These are phyloP conservation scores for Fregata magnificens DNA, from an alignment of 2,113 vertebrate genomes.

Conservation along the genomic window DNA sequence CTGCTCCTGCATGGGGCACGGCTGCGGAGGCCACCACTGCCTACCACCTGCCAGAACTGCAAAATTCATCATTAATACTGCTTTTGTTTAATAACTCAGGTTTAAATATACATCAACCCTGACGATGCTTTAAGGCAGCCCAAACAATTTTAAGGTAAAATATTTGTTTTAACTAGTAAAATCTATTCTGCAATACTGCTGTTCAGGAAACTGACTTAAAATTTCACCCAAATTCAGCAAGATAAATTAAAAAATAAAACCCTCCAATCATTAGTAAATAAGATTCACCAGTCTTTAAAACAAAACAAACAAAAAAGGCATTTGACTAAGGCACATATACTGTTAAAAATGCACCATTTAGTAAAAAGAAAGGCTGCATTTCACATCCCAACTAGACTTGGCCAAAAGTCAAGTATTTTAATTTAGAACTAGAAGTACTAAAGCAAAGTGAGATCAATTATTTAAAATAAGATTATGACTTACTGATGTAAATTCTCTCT, in stretches of 20 bases:
- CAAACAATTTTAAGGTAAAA: not conserved
- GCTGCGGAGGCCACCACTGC: not conserved
- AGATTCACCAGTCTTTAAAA: not conserved
- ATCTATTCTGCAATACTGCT: not conserved
- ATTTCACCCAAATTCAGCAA: not conserved
- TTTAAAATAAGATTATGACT: not conserved
- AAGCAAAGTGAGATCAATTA: not conserved
- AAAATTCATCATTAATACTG: not conserved
- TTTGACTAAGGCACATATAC: not conserved
- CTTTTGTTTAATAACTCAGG: not conserved
- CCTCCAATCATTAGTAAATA: not conserved
- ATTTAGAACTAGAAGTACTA: not conserved
- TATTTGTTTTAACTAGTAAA: not conserved
- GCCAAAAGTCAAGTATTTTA: not conserved
- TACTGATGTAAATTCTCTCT: not conserved
- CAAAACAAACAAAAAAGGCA: not conserved
- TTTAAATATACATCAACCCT: not conserved
- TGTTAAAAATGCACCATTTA: not conserved
- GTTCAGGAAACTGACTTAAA: not conserved
- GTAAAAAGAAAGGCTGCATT: not conserved
- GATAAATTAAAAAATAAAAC: not conserved
- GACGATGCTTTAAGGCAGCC: not conserved
- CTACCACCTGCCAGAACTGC: not conserved
- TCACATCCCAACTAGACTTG: not conserved
- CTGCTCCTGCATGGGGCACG: fast-evolving